Conservation (phyloP, 2,113 vertebrate species). For the Xenopus laevis region DNA sequence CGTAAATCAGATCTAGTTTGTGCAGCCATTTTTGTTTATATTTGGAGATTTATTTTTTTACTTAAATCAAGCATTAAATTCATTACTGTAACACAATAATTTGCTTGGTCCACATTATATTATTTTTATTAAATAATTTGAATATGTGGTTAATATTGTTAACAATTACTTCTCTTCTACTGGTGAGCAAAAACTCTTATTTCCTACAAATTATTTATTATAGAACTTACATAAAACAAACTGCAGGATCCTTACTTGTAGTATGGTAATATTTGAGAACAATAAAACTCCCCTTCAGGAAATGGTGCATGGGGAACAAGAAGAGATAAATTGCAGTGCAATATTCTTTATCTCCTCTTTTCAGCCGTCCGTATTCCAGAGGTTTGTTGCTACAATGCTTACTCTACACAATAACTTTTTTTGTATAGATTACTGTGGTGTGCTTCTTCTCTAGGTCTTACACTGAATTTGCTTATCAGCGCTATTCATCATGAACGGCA, state of each 20-base stretch:
- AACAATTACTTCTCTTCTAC: too few species aligned
- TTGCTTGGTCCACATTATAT: too few species aligned
- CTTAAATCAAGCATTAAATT: too few species aligned
- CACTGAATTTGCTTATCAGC: slow-evolving; percentile 27
- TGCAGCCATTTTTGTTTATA: too few species aligned
- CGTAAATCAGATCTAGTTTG: too few species aligned
- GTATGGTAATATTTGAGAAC: slow-evolving; percentile 34
- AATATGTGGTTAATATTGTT: too few species aligned
- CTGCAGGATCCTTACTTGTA: slow-evolving; percentile 16
- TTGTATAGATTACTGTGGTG: slow-evolving; percentile 33
- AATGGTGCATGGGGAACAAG: slow-evolving; percentile 29
- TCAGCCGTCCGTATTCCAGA: slow-evolving; percentile 31
- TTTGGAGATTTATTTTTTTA: too few species aligned
- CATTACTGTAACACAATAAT: too few species aligned
- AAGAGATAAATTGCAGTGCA: slow-evolving; percentile 39
- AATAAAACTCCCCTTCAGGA: slow-evolving; percentile 40
- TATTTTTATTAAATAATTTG: too few species aligned
- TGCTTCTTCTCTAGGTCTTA: slow-evolving; percentile 11
- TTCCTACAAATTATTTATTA: too few species aligned
- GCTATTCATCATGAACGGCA: slow-evolving; percentile 19
- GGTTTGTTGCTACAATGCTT: slow-evolving; percentile 34
- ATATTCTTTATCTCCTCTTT: slow-evolving; percentile 44
- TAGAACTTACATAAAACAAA: slow-evolving; percentile 4
- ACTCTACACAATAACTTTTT: slow-evolving; percentile 37
- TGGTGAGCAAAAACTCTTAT: too few species aligned